Evolutionary conservation across 2,797 vertebrate genomes (phyloP).

Genomic region (Natrix natrix): DNA sequence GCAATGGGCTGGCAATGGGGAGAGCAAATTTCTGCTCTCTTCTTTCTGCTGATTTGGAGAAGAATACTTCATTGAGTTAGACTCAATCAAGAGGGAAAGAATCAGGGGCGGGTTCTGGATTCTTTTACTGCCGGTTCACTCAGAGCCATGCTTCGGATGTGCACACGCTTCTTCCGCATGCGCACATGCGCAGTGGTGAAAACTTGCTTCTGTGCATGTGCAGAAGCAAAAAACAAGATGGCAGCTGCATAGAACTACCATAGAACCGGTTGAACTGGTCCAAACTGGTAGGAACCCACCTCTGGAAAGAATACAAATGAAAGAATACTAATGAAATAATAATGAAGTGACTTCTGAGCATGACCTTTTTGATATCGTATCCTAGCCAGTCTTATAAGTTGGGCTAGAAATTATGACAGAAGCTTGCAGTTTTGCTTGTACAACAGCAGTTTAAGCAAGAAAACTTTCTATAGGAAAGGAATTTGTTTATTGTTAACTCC

Average conservation of each 20-base stretch:
- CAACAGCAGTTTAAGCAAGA: background rate
- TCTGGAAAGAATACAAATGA: background rate
- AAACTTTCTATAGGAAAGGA: background rate
- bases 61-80: background rate
- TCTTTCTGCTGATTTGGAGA: background rate
- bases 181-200: too few species aligned
- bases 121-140: too few species aligned
- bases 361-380: background rate
- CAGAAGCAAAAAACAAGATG: too few species aligned
- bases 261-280: too few species aligned
- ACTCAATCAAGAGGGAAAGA: background rate
- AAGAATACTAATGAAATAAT: background rate
- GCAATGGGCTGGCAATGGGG: background rate
- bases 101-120: too few species aligned
- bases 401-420: background rate
- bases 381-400: background rate
- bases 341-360: background rate
- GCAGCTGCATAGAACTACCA: too few species aligned
- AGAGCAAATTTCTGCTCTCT: background rate
- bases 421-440: background rate
- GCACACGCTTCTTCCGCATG: too few species aligned
- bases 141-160: too few species aligned
- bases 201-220: too few species aligned
- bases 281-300: too few species aligned
- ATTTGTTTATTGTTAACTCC: background rate